Conservation (phyloP, 2,888 invertebrate species). For the Neoscelio sp. region DNA sequence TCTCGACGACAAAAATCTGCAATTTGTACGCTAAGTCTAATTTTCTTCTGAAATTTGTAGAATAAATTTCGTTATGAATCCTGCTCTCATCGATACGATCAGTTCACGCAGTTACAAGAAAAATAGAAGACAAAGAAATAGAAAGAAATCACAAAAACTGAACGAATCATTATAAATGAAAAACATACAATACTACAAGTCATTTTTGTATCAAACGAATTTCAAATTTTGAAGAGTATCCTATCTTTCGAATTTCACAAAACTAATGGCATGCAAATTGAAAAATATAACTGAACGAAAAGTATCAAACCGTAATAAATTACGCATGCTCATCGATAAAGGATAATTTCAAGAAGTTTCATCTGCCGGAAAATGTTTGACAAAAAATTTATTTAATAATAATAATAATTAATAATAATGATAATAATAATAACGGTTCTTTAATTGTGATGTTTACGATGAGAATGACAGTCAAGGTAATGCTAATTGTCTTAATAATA, state of each 20-base stretch:
- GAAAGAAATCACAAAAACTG: slow-evolving; percentile 31
- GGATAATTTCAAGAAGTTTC: slow-evolving; percentile 68
- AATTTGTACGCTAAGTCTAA: not conserved
- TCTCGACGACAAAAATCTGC: no score
- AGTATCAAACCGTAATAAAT: slow-evolving; percentile 75
- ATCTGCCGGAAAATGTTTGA: slow-evolving; percentile 72
- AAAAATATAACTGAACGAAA: slow-evolving; percentile 68
- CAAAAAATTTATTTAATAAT: slow-evolving; percentile 73
- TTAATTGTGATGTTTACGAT: slow-evolving; percentile 54
- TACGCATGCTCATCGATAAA: slow-evolving; percentile 77
- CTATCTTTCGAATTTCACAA: slow-evolving; percentile 11
- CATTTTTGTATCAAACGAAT: slow-evolving; percentile 8
- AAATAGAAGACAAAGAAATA: slow-evolving; percentile 31
- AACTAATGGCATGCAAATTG: slow-evolving; percentile 73
- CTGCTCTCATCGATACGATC: slow-evolving; percentile 36
- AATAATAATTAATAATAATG: slow-evolving; percentile 61
- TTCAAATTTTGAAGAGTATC: slow-evolving; percentile 8
- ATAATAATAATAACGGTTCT: slow-evolving; percentile 57
- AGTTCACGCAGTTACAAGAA: slow-evolving; percentile 37
- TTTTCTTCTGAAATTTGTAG: no score
- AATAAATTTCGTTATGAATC: slow-evolving; percentile 3
- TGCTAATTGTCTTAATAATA: slow-evolving; percentile 49
- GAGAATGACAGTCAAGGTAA: slow-evolving; percentile 59
- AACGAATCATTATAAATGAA: slow-evolving; percentile 26
- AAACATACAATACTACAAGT: slow-evolving; percentile 36